Base-by-base conservation (phyloP, 2,888 invertebrate genomes). In the Geophilus truncorum region DNA sequence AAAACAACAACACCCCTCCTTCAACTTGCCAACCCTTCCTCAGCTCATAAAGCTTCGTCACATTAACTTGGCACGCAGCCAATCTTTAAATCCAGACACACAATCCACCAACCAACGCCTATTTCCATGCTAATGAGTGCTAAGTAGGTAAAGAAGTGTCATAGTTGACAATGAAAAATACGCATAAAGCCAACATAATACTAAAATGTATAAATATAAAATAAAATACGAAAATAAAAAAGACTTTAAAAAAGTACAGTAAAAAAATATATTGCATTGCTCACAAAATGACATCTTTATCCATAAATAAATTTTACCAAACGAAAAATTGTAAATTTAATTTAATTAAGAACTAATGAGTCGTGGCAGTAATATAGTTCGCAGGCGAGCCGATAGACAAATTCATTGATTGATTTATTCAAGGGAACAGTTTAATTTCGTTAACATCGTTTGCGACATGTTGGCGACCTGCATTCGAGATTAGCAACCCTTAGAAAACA, bases 71-170 rank as follows among this genome's bases (percentile, higher is more conserved):
- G 62, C 23, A 23, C 7, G 62, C 23, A 7, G 62, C 62, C 62
- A 62, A 62, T 25, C 9, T 62, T 25, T 1, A 62, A 62, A 62
- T 28, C 62, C 62, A 62, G 62, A 62, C 62, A 25, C 62, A 62
- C 62, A 62, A 62, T 62, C 62, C 62, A 23, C 62, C 62, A 62
- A 15, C 62, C 23, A 62, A 62, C 21, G 12, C 12, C 62, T 25
- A 62, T 62, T 62, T 62, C 21, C 62, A 62, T 62, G 62, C 62
- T 62, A 62, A 62, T 62, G 62, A 62, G 62, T 25, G 62, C 62
- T 62, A 62, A 62, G 62, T 62, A 62, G 62, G 25, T 62, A 62
- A 62, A 62, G 62, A 62, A 62, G 62, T 62, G 62, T 12, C 1
- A 62, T 62, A 23, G 25, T 62, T 62, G 62, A 23, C 62, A 62